Evolutionary conservation across 2,888 invertebrate genomes (phyloP), one percentile per base, ranked within the genome.

Genomic region (Arge pagana): DNA sequence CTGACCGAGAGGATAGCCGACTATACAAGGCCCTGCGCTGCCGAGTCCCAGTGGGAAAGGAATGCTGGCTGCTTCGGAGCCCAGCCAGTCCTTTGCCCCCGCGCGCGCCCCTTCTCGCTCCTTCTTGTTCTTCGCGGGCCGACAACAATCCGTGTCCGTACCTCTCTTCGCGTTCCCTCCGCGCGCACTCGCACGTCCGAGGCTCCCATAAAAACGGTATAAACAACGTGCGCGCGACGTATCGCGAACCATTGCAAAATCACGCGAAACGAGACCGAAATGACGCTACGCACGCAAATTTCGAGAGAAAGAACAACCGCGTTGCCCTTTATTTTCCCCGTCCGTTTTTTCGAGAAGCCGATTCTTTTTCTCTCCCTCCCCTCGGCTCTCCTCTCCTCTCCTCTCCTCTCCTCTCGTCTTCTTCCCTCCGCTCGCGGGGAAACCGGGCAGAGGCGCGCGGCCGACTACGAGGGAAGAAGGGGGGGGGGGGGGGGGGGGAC

Each of bases 11-110:
- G 63, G 64, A 66, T 62, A 63, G 62, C 63, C 64, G 66, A 64
- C 73, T 74, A 73, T 74, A 74, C 70, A 72, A 70, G 72, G 70
- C 71, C 70, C 74, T 72, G 67, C 67, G 68, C 67, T 68, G 66
- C 68, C 41, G 41, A 35, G 42, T 35, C 30, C 40, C 74, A 75
- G 73, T 72, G 75, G 76, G 74, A 74, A 75, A 74, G 75, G 74
- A 76, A 76, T 76, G 75, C 74, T 41, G 48, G 40, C 35, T 48
- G 35, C 21, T 48, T 48, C 41, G 48, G 37, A 39, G 35, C 23
- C 31, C n/a, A n/a, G n/a, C n/a, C n/a, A n/a, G n/a, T n/a, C n/a
- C n/a, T n/a, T n/a, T n/a, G n/a, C n/a, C 8, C 28, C 30, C 31
- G 28, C 24, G 15, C 23, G 10, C 36, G n/a, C 19, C 28, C 39